These are phyloP conservation scores for Galerucella pusilla DNA, from an alignment of 2,888 invertebrate genomes.

Conservation along the genomic window DNA sequence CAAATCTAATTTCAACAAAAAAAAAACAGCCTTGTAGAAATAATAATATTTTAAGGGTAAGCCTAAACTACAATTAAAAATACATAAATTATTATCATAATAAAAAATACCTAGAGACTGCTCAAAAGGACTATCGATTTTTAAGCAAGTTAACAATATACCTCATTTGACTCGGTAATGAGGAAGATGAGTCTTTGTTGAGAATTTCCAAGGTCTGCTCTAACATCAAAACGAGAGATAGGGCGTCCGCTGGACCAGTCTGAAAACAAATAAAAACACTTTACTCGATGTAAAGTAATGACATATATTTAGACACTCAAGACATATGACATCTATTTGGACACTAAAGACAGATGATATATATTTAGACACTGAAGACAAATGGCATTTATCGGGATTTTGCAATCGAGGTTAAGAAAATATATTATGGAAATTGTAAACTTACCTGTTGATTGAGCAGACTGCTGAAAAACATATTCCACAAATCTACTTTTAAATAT, in stretches of 20 bases:
- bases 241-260: slow-evolving; percentile 58
- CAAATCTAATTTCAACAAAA: slow-evolving; percentile 45
- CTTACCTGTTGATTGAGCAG: slow-evolving; percentile 74
- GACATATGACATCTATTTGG: no score
- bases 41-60: slow-evolving; percentile 44
- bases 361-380: no score
- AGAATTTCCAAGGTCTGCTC: slow-evolving; percentile 53
- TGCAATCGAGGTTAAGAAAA: no score
- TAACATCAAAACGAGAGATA: slow-evolving; percentile 52
- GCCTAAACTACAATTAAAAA: slow-evolving; percentile 42
- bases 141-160: slow-evolving; percentile 59
- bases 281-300: no score
- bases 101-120: slow-evolving; percentile 34
- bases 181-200: slow-evolving; percentile 48
- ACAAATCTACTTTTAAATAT: slow-evolving; percentile 74
- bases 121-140: slow-evolving; percentile 56
- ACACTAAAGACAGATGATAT: no score
- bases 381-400: no score
- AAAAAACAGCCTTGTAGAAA: slow-evolving; percentile 47
- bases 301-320: no score
- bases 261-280: background rate
- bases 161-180: slow-evolving; percentile 54
- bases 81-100: slow-evolving; percentile 42
- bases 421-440: background rate
- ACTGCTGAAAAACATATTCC: slow-evolving; percentile 84